Evolutionary conservation across 1,140 invertebrate species (phyloP), one percentile per base, ranked within the genome.

Genomic region (Andricus grossulariae): DNA sequence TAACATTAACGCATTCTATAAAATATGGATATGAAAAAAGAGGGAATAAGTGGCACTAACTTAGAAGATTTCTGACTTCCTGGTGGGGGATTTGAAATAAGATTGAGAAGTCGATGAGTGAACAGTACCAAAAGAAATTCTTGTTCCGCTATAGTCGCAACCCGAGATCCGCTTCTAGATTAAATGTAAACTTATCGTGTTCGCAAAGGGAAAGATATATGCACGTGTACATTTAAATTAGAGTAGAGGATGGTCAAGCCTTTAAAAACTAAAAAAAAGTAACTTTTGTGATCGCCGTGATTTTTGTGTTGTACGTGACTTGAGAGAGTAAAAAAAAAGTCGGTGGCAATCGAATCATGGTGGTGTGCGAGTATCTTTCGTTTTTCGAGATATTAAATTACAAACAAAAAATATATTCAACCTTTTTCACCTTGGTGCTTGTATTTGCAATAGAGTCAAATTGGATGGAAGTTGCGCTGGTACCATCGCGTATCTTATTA

Each of bases 71-170:
- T 8, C 32, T 15, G 21, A 66, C 11, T 11, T 21, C 19, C 7
- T 39, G 52, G 21, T 25, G 50, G 50, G 32, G 52, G 77, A 21
- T 82, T 79, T 25, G 18, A 57, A 18, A 49, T 73, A 79, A 55
- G 77, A 82, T 85, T 75, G 73, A 82, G 79, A 81, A 85, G 83
- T 77, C 81, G 80, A 83, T 82, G 66, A 72, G 75, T n/a, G 57
- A 84, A 75, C 84, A 85, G 79, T 83, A 87, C 84, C 82, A 87
- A 87, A 86, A 85, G 75, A 80, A 81, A 87, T 85, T 82, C 72
- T 79, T 73, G 82, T 83, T 86, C 79, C 82, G 76, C 79, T 76
- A 18, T 75, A 66, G 60, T 66, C 60, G 60, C 60, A 66, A 39
- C 60, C 60, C 25, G n/a, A 66, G n/a, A 39, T 39, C 60, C 32